phyloP scores from a whole-genome alignment of 2,888 invertebrate species.

The Leptopilina myrica region DNA sequence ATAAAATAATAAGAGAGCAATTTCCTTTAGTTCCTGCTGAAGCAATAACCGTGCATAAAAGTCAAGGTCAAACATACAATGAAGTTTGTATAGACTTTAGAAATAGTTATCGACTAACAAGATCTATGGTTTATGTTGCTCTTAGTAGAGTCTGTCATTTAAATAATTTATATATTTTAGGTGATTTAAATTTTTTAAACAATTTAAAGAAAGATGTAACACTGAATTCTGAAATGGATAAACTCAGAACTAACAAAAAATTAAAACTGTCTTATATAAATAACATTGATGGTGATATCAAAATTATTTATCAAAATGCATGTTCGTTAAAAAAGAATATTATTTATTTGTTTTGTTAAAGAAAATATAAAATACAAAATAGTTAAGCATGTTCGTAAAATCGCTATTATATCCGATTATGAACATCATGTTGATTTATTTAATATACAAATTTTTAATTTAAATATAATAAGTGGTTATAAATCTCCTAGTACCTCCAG shows the following conservation, averaged over 20 bases:
- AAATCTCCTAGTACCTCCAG: not conserved
- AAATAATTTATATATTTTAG: conserved; percentile 3
- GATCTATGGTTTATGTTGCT: conserved; percentile 10
- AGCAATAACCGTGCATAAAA: conserved; percentile 49
- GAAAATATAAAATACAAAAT: not conserved
- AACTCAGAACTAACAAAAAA: not conserved
- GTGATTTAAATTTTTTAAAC: conserved; percentile 4
- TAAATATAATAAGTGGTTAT: conserved; percentile 2
- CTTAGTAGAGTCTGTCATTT: conserved; percentile 5
- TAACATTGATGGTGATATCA: not conserved
- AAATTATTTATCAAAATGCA: not conserved
- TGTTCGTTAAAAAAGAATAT: conserved; percentile 9
- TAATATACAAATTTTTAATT: not conserved
- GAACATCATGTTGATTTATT: conserved; percentile 11
- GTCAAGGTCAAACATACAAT: conserved; percentile 44
- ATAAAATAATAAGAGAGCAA: conserved; percentile 43
- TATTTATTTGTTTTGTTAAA: not conserved
- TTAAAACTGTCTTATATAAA: not conserved
- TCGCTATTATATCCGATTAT: not conserved
- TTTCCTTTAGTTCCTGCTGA: conserved; percentile 47
- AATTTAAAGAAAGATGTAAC: not conserved
- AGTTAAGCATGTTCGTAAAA: not conserved
- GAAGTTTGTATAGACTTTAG: not conserved
- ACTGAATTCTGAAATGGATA: not conserved
- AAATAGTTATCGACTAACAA: not conserved